Conservation (phyloP, 92 coral and sea anemone species). For the Phenganax stokvisi region DNA sequence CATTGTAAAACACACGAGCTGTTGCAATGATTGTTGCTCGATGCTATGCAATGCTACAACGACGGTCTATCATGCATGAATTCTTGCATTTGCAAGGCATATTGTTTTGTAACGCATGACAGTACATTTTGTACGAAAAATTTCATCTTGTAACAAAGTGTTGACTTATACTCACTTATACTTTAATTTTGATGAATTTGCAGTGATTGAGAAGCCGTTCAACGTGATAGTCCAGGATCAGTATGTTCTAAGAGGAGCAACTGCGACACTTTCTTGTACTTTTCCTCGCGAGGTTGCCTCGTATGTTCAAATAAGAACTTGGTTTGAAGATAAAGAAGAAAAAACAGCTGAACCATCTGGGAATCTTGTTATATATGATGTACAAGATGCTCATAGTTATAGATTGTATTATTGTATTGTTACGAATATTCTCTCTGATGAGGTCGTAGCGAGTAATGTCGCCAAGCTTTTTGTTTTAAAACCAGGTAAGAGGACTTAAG, state of each 20-base stretch:
- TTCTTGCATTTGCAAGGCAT: too few relatives aligned
- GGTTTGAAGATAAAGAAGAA: conserved; percentile 61
- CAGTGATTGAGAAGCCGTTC: conserved; percentile 72
- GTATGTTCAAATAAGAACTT: conserved; percentile 69
- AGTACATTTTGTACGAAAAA: too few relatives aligned
- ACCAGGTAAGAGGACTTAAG: conserved; percentile 1
- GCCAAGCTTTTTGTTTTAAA: conserved; percentile 60
- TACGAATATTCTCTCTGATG: conserved; percentile 67
- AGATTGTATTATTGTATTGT: conserved; percentile 66
- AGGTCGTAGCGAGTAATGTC: conserved; percentile 71
- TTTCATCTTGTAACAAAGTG: too few relatives aligned
- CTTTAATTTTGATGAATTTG: background rate
- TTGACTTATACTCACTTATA: background rate
- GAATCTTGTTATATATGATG: conserved; percentile 74
- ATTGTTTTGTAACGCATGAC: too few relatives aligned
- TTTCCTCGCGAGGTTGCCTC: conserved; percentile 59
- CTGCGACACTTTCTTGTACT: conserved; percentile 72
- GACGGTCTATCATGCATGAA: too few relatives aligned
- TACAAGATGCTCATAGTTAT: conserved; percentile 46
- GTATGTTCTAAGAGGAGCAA: conserved; percentile 65
- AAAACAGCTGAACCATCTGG: conserved; percentile 82
- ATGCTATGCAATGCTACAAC: too few relatives aligned
- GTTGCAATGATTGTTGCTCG: too few relatives aligned
- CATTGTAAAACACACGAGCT: too few relatives aligned
- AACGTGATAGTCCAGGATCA: conserved; percentile 71